Percentiles rank a stretch among this genome's conserved stretches.
phyloP scores from a whole-genome alignment of 2,113 vertebrate genomes.

The Halcyon malimbica region DNA sequence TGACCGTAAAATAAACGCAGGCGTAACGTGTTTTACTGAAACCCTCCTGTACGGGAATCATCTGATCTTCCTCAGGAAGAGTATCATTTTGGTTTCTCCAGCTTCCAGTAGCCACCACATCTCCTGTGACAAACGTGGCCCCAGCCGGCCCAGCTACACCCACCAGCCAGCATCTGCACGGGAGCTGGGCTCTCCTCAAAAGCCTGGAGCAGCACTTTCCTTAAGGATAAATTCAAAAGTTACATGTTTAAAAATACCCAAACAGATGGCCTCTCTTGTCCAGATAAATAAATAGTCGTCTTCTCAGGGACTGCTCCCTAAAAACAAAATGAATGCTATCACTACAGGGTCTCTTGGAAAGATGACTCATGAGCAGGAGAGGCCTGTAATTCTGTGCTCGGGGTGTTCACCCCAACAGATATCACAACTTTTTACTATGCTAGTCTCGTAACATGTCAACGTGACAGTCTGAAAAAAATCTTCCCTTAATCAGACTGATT shows the following conservation, averaged over 20 bases:
- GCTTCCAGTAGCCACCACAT: not conserved
- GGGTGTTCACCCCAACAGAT: not conserved
- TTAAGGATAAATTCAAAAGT: not conserved
- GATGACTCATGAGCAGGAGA: conserved; percentile 32
- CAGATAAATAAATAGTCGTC: not conserved
- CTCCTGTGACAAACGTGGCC: not conserved
- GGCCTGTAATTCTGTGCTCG: not conserved
- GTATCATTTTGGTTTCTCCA: not conserved
- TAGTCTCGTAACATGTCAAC: not conserved
- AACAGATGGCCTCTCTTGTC: not conserved
- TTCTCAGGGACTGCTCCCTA: not conserved
- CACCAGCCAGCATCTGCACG: not conserved
- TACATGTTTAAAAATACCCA: not conserved
- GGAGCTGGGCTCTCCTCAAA: not conserved
- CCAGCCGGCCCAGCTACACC: not conserved
- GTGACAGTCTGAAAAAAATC: not conserved
- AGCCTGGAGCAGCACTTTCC: rapidly evolving
- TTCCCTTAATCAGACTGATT: not conserved
- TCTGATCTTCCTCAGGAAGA: not conserved
- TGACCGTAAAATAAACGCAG: not conserved
- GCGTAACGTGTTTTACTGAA: not conserved
- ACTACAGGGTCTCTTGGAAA: not conserved
- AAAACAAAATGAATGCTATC: conserved; percentile 15
- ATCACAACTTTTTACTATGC: not conserved
- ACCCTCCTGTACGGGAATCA: not conserved